phyloP scores from a whole-genome alignment of 1,140 invertebrate genomes.

The Argopecten irradians region DNA sequence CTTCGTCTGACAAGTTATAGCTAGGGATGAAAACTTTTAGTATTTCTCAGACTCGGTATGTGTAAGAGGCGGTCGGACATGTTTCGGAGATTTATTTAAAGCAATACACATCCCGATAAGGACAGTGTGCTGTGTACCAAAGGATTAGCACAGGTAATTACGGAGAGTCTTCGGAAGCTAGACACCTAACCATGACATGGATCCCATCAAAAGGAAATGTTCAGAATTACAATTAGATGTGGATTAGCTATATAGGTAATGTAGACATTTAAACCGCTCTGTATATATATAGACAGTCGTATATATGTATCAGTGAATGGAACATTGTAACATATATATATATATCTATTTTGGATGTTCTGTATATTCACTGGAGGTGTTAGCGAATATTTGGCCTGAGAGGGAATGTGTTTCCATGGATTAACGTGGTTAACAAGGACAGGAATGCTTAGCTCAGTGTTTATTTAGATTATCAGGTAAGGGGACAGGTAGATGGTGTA shows the following conservation, averaged over 20 bases:
- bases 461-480: constrained; percentile 8
- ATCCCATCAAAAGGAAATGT: neutral
- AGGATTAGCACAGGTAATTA: neutral
- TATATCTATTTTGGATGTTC: neutral
- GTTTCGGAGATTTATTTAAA: neutral
- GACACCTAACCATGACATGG: constrained; percentile 7
- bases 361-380: neutral
- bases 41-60: neutral
- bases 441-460: neutral
- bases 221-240: neutral
- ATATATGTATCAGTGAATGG: neutral
- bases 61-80: neutral
- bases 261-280: neutral
- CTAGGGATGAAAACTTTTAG: neutral
- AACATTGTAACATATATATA: neutral
- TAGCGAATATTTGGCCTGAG: neutral
- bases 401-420: neutral
- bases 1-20: neutral
- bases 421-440: neutral
- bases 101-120: neutral
- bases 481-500: constrained; percentile 3
- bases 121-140: neutral
- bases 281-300: neutral
- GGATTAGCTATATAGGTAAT: constrained; percentile 16
- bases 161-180: neutral